phyloP scores from a whole-genome alignment of 2,888 invertebrate species.

The Oscheius sp. region DNA sequence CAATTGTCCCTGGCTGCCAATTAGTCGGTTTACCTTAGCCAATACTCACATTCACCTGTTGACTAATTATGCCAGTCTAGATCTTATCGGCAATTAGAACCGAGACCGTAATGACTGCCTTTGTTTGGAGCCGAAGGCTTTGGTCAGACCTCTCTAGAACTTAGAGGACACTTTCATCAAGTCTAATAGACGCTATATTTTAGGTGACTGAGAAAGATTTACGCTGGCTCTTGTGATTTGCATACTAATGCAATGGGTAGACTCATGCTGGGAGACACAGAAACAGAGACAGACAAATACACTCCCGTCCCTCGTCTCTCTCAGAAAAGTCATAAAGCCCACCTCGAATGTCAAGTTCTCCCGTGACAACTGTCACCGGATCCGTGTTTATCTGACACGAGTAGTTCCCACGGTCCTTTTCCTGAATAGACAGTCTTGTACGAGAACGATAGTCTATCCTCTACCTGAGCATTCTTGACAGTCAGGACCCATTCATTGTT shows the following conservation, averaged over 20 bases:
- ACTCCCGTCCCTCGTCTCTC: not conserved
- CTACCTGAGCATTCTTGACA: conserved; percentile 84
- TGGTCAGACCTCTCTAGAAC: not conserved
- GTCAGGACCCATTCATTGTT: conserved; percentile 91
- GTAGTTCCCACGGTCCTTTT: conserved; percentile 89
- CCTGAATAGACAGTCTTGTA: conserved; percentile 72
- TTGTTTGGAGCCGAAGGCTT: too few species aligned
- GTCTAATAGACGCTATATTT: not conserved
- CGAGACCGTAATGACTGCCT: conserved; percentile 1
- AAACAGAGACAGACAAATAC: too few species aligned
- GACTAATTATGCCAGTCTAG: not conserved
- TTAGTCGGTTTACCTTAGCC: conserved; percentile 5
- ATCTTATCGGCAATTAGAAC: conserved; percentile 1
- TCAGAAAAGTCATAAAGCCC: not conserved
- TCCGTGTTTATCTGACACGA: conserved; percentile 79
- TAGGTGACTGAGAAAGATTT: conserved; percentile 4
- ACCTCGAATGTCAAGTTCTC: conserved; percentile 70
- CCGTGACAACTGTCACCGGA: conserved; percentile 65
- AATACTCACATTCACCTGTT: conserved; percentile 20
- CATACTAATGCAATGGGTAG: conserved; percentile 10
- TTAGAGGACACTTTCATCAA: conserved; percentile 11
- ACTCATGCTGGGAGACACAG: too few species aligned
- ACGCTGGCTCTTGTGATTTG: conserved; percentile 10
- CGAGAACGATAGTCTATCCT: not conserved
- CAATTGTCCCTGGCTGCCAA: not conserved